Evolutionary conservation across 1,140 invertebrate species (phyloP).

Genomic region (Drosophila parabipectinata): DNA sequence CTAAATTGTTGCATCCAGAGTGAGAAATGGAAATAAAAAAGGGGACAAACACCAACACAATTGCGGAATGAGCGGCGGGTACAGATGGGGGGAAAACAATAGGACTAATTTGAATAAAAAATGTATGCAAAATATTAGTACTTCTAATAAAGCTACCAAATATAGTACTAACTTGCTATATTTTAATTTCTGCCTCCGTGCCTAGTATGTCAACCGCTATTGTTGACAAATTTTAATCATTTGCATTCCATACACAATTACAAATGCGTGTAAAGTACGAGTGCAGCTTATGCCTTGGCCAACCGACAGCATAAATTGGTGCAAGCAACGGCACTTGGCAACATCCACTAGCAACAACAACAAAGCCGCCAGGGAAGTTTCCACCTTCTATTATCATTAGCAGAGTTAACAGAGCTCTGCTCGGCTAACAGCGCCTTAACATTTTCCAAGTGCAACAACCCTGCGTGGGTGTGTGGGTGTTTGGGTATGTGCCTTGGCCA

Average conservation of each 20-base stretch:
- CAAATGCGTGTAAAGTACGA: slow-evolving; percentile 5
- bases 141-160: not conserved
- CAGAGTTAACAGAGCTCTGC: slow-evolving; percentile 27
- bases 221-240: slow-evolving; percentile 62
- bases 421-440: slow-evolving; percentile 45
- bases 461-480: slow-evolving; percentile 23
- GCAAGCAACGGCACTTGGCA: slow-evolving; percentile 70
- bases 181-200: too few species aligned
- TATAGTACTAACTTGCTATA: too few species aligned
- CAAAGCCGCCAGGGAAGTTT: slow-evolving; percentile 38
- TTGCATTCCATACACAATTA: slow-evolving; percentile 53
- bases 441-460: slow-evolving; percentile 60
- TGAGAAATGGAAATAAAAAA: slow-evolving; percentile 28
- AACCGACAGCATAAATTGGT: slow-evolving; percentile 67
- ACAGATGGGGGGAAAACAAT: not conserved
- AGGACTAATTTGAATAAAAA: not conserved
- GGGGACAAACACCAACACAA: slow-evolving; percentile 45
- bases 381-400: slow-evolving; percentile 49
- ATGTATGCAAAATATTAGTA: not conserved
- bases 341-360: slow-evolving; percentile 38
- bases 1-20: slow-evolving; percentile 67
- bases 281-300: slow-evolving; percentile 44
- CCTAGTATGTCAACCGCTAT: not conserved
- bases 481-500: not conserved
- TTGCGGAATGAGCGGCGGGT: slow-evolving; percentile 1